Conservation (phyloP, 2,888 invertebrate species). For the Chalcosyrphus nemorum region DNA sequence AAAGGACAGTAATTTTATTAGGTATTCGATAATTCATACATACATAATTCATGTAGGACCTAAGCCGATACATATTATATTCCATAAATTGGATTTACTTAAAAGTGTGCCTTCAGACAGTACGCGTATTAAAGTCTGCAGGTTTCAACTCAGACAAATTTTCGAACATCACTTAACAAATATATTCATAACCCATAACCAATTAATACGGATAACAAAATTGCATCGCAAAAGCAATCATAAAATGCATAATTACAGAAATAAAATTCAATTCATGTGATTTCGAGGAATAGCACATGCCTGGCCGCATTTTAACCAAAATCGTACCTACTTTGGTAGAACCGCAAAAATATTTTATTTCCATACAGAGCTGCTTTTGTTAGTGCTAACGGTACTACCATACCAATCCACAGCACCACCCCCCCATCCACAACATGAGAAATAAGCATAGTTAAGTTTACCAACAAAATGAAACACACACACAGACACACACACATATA, state of each 20-base stretch:
- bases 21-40: neutral
- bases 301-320: slow-evolving; percentile 56
- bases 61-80: neutral
- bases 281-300: slow-evolving; percentile 17
- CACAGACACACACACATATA: slow-evolving; percentile 3
- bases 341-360: slow-evolving; percentile 66
- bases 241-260: slow-evolving; percentile 54
- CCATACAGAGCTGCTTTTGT: slow-evolving; percentile 41
- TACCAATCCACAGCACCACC: slow-evolving; percentile 7
- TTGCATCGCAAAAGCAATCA: slow-evolving; percentile 34
- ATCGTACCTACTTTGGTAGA: slow-evolving; percentile 60
- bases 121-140: neutral
- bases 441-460: slow-evolving; percentile 35
- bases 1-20: neutral
- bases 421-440: slow-evolving; percentile 5
- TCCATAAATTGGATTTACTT: neutral
- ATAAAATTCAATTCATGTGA: slow-evolving; percentile 56
- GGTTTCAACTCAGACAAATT: neutral
- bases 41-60: too few species aligned
- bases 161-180: neutral
- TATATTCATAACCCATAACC: slow-evolving; percentile 5
- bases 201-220: slow-evolving; percentile 35
- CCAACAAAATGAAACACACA: slow-evolving; percentile 49
- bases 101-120: neutral
- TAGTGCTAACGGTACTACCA: slow-evolving; percentile 23